Evolutionary conservation across 35 echinoderm and acorn worm species (phyloP), one percentile per base, ranked within the genome.

Genomic region (Apostichopus parvimensis): DNA sequence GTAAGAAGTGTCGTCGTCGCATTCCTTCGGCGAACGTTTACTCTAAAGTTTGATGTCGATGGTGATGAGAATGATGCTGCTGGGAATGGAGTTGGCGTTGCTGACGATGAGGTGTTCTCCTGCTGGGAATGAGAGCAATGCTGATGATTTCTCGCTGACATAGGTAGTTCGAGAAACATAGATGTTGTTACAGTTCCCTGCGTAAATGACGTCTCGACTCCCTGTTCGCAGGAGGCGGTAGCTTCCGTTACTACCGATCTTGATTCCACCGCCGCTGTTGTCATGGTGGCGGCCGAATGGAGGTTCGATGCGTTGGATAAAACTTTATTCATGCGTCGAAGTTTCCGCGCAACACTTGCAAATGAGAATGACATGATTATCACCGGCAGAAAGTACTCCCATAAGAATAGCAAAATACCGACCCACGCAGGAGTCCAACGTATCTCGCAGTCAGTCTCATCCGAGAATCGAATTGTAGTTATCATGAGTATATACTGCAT

Each of bases 301-400:
- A 73, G 8, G 17, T 0, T 68, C 9, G 62, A 52, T 4, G 11
- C 53, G 15, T 64, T 64, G 62, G 71, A 18, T 25, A 60, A 12
- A 1, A 61, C 68, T 59, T 15, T 11, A 91, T 91, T 77, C 53
- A 79, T 54, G 1, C 53, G 56, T 14, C 73, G 70, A 9, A 93
- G 58, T 6, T 57, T 64, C 17, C 18, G 25, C 5, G 56, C 34
- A 64, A 93, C 90, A 21, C 11, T 8, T 5, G 61, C 14, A 53
- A 83, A 93, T 6, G 73, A 77, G 59, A 93, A 79, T 12, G 85
- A 65, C 92, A 93, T 93, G 70, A 88, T 61, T 3, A 22, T 21
- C 25, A 93, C 86, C 10, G 92, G 92, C 15, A 79, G 73, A 54
- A 90, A 61, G 85, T 72, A 88, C 73, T 93, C 91, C 91, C 91